Percentiles rank a stretch among this genome's conserved stretches.
Conservation (phyloP, 2,888 invertebrate genomes). For the Drosophila subquinaria region DNA sequence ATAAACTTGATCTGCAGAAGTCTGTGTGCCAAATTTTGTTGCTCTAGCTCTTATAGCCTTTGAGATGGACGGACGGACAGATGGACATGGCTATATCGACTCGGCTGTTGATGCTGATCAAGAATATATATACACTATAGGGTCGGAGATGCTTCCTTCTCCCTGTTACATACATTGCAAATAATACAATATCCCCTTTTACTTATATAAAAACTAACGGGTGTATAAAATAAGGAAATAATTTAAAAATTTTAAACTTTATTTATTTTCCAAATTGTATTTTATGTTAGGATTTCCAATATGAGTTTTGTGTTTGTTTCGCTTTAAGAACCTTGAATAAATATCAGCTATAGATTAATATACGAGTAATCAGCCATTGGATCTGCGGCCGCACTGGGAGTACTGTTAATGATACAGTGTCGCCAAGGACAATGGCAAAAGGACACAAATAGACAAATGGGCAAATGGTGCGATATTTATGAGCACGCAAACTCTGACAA, state of each 20-base stretch:
- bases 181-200: too few relatives aligned
- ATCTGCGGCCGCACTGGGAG: slow-evolving; percentile 2
- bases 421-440: slow-evolving; percentile 53
- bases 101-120: too few relatives aligned
- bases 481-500: slow-evolving; percentile 56
- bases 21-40: too few relatives aligned
- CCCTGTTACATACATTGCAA: too few relatives aligned
- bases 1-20: too few relatives aligned
- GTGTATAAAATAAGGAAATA: too few relatives aligned
- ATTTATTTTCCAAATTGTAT: background rate
- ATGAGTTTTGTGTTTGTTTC: background rate
- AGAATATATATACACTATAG: too few relatives aligned
- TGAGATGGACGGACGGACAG: too few relatives aligned
- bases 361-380: slow-evolving; percentile 6
- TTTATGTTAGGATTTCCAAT: background rate
- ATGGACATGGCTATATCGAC: too few relatives aligned
- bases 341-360: background rate
- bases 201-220: too few relatives aligned
- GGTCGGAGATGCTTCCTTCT: too few relatives aligned
- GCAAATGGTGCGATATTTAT: slow-evolving; percentile 47
- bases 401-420: slow-evolving; percentile 22
- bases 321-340: background rate
- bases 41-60: too few relatives aligned
- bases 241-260: background rate
- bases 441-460: slow-evolving; percentile 52